Conservation (phyloP, 2,888 invertebrate genomes). For the Limnephilus auricula region DNA sequence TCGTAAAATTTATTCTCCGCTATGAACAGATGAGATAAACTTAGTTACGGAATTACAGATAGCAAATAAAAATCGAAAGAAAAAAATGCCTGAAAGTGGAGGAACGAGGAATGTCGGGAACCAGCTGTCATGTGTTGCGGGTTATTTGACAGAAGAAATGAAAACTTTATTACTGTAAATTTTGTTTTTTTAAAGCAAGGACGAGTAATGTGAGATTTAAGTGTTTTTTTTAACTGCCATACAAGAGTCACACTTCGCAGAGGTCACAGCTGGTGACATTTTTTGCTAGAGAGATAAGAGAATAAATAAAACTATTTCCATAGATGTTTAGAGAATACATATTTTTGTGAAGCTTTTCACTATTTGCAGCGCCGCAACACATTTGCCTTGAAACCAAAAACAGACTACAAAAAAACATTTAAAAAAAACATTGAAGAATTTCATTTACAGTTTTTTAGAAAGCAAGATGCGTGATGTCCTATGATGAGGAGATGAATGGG, state of each 20-base stretch:
- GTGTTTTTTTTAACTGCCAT: neutral
- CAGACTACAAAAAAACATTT: no score
- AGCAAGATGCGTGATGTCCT: no score
- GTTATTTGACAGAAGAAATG: neutral
- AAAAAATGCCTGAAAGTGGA: neutral
- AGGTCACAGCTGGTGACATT: neutral
- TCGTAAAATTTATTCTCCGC: neutral
- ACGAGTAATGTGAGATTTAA: neutral
- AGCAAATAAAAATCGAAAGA: neutral
- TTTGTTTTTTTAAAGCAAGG: neutral
- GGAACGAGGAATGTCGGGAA: neutral
- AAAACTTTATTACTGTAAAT: neutral
- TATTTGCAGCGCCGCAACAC: neutral
- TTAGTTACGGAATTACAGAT: neutral
- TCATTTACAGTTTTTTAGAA: no score
- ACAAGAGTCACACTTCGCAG: neutral
- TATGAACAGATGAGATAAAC: neutral
- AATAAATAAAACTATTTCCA: neutral
- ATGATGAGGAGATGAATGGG: no score
- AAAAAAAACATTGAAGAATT: no score
- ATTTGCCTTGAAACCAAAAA: no score
- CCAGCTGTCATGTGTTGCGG: neutral
- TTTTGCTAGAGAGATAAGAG: neutral
- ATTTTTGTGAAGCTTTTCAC: neutral
- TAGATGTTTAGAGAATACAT: neutral